Base-by-base conservation (phyloP, 2,113 vertebrate genomes). In the Grammomys dolichurus region DNA sequence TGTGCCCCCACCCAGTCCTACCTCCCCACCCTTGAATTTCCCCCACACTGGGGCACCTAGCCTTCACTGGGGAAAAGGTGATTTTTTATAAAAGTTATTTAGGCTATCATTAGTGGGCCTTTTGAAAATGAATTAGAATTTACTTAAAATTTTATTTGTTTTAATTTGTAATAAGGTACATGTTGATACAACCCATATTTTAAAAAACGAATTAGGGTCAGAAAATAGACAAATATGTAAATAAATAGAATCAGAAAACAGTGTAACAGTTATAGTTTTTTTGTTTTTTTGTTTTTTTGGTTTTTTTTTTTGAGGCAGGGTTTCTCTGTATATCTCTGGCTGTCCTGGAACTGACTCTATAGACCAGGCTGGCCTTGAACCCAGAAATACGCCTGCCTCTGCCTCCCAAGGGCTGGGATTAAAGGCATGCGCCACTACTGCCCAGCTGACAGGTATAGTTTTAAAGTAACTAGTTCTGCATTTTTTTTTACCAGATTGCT, bases 71-170 rank as follows among this genome's bases (percentile, higher is more conserved):
- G 51, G 51, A 89, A 95, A 91, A 80, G 78, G 40, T 70, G 13
- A 80, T 33, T 77, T 96, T 96, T 92, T 24, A 75, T 92, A 82
- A 78, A 84, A 93, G 22, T 86, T 80, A 28, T 58, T 87, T 90
- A 80, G 75, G 40, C 82, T 93, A 97, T 70, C 28, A 43, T 54
- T 81, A 92, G 54, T 91, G 7, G 36, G 9, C 80, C 89, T 95
- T 48, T 91, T 77, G 95, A 80, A 95, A 96, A 58, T 43, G 26
- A 89, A 82, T 89, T 89, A 92, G 84, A 89, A 91, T 28, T 70
- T 93, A 72, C 31, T 43, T 85, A 88, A 96, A 84, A 19, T 26
- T 70, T 85, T 85, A 86, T 56, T 85, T 67, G 51, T 78, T 96
- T 89, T 56, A 82, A 86, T 89, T 93, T 86, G 4, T 94, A 93